Conservation (phyloP, 2,888 invertebrate genomes). For the Rhabditophanes sp. region DNA sequence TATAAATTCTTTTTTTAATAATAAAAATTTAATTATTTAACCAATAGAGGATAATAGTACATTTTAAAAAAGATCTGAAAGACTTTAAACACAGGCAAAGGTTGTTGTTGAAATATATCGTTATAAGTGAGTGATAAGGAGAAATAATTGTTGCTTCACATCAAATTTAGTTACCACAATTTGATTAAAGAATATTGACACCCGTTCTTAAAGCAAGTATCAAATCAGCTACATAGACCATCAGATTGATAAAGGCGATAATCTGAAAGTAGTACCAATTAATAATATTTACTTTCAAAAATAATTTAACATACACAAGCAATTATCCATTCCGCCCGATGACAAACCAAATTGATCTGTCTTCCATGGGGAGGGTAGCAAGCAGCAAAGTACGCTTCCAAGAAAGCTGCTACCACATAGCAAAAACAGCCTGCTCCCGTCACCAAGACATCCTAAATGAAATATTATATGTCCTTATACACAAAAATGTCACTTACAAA, state of each 20-base stretch:
- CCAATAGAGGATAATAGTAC: too few relatives aligned
- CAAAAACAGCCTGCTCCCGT: slow-evolving; percentile 21
- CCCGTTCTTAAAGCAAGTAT: slow-evolving; percentile 29
- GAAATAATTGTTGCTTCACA: too few relatives aligned
- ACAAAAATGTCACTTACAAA: slow-evolving; percentile 17
- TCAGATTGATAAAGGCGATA: slow-evolving; percentile 27
- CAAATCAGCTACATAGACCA: slow-evolving; percentile 30
- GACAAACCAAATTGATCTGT: slow-evolving; percentile 27
- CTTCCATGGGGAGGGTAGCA: slow-evolving; percentile 38
- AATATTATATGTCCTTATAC: not conserved
- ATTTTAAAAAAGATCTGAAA: too few relatives aligned
- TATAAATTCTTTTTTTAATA: too few relatives aligned
- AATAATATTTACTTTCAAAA: slow-evolving; percentile 3
- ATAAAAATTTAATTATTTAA: too few relatives aligned
- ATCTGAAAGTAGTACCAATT: slow-evolving; percentile 19
- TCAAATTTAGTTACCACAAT: too few relatives aligned
- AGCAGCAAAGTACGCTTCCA: slow-evolving; percentile 38
- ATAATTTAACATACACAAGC: slow-evolving; percentile 12
- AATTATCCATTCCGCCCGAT: slow-evolving; percentile 35
- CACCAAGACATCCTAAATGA: slow-evolving; percentile 24
- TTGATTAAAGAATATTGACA: slow-evolving; percentile 22
- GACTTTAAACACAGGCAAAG: too few relatives aligned
- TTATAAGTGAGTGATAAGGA: too few relatives aligned
- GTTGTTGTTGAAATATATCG: too few relatives aligned
- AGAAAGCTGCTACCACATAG: slow-evolving; percentile 25